phyloP scores from a whole-genome alignment of 2,113 vertebrate species.

The Poicephalus gulielmi region DNA sequence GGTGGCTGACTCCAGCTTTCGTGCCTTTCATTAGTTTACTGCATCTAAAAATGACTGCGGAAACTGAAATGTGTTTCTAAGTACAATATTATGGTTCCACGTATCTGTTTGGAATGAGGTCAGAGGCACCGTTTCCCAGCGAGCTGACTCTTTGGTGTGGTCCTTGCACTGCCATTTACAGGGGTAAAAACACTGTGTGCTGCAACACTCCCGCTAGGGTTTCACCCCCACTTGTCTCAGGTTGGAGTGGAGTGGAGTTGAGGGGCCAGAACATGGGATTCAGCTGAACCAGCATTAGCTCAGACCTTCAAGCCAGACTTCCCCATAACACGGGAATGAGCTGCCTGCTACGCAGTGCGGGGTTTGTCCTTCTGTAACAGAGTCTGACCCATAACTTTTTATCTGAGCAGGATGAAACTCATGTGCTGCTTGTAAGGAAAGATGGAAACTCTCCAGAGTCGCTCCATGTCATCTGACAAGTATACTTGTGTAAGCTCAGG shows the following conservation, averaged over 20 bases:
- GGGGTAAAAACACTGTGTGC: rapidly evolving
- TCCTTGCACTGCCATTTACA: background rate
- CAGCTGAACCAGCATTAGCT: background rate
- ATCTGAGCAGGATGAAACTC: background rate
- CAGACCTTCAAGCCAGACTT: background rate
- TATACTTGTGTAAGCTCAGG: background rate
- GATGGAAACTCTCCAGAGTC: background rate
- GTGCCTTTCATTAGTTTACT: constrained; percentile 26
- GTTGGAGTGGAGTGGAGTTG: background rate
- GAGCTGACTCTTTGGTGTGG: background rate
- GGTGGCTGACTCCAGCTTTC: background rate
- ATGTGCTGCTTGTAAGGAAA: background rate
- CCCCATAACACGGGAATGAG: rapidly evolving
- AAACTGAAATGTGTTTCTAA: constrained; percentile 42
- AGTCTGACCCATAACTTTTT: rapidly evolving
- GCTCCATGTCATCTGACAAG: rapidly evolving
- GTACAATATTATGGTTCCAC: constrained; percentile 23
- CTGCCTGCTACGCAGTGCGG: rapidly evolving
- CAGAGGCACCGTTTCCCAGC: background rate
- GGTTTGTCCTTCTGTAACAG: background rate
- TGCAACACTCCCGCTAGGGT: background rate
- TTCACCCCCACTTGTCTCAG: rapidly evolving
- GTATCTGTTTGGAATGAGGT: background rate
- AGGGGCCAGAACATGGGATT: background rate
- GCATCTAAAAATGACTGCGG: constrained; percentile 24